These are phyloP conservation scores for Steinernema carpocapsae DNA, from an alignment of 2,888 invertebrate species.

Conservation along the genomic window DNA sequence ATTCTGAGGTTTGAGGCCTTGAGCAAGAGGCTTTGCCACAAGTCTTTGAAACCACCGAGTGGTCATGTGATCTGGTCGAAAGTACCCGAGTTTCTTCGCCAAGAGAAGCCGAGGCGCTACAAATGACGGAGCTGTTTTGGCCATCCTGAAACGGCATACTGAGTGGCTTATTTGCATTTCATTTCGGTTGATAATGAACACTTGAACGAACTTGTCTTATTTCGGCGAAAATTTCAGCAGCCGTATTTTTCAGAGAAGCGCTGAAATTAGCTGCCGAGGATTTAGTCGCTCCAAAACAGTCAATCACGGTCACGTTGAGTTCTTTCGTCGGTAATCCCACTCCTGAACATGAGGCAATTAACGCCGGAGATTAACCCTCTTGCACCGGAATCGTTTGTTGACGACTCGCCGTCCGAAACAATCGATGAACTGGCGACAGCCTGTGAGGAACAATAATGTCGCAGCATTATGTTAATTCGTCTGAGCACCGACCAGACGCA, in stretches of 20 bases:
- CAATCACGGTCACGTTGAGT: conserved; percentile 7
- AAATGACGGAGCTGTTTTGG: not conserved
- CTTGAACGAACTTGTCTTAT: not conserved
- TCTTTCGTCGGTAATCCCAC: not conserved
- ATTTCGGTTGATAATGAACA: not conserved
- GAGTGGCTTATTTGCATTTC: not conserved
- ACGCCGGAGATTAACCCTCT: not conserved
- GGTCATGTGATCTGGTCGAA: too few relatives aligned
- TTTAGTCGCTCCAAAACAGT: conserved; percentile 14
- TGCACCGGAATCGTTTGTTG: conserved; percentile 20
- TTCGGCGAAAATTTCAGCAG: not conserved
- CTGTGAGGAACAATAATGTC: conserved; percentile 8
- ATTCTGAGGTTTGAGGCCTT: too few relatives aligned
- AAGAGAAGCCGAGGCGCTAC: too few relatives aligned
- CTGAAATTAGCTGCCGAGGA: not conserved
- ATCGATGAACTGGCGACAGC: not conserved
- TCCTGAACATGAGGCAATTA: conserved; percentile 3
- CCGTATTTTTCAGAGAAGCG: not conserved
- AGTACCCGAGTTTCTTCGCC: too few relatives aligned
- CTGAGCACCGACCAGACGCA: conserved; percentile 11
- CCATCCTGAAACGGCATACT: not conserved
- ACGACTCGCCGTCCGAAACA: conserved; percentile 22
- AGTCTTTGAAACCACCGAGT: too few relatives aligned
- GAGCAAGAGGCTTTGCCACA: too few relatives aligned
- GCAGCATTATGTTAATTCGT: conserved; percentile 12